Evolutionary conservation across 2,888 invertebrate genomes (phyloP).

Genomic region (Deilephila elpenor): DNA sequence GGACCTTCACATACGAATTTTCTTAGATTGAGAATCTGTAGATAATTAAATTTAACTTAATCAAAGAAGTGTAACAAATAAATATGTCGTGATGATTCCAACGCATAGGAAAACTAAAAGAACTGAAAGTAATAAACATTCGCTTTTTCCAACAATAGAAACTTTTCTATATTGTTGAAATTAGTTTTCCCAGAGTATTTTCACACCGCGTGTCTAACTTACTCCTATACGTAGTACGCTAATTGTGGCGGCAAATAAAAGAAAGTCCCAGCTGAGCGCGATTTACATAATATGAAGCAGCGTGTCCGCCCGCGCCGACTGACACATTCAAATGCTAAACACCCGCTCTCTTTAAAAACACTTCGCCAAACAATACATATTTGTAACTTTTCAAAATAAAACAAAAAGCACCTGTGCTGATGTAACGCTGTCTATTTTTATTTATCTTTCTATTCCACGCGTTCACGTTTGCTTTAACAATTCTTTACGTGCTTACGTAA

Average conservation of each 20-base stretch:
- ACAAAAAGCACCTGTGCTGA: slow-evolving; percentile 12
- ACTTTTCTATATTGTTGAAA: neutral
- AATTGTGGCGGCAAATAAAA: slow-evolving; percentile 56
- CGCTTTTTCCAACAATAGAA: neutral
- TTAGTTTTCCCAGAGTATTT: slow-evolving; percentile 36
- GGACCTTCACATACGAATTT: no score
- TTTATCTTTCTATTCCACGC: slow-evolving; percentile 14
- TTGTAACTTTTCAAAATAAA: slow-evolving; percentile 3
- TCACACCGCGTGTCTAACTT: slow-evolving; percentile 35
- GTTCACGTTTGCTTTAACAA: slow-evolving; percentile 5
- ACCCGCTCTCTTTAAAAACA: slow-evolving; percentile 19
- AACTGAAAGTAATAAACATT: neutral
- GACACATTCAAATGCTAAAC: slow-evolving; percentile 35
- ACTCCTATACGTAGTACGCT: slow-evolving; percentile 45
- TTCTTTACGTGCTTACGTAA: neutral
- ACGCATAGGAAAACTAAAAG: neutral
- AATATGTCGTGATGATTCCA: no score
- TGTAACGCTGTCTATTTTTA: slow-evolving; percentile 18
- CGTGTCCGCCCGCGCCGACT: slow-evolving; percentile 3
- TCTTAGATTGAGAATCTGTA: no score
- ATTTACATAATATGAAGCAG: slow-evolving; percentile 57
- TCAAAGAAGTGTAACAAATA: no score
- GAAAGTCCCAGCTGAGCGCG: slow-evolving; percentile 56
- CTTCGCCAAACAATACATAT: slow-evolving; percentile 25
- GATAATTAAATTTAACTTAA: no score